Evolutionary conservation across 2,113 vertebrate species (phyloP).

Genomic region (Cyprinodon tularosa): DNA sequence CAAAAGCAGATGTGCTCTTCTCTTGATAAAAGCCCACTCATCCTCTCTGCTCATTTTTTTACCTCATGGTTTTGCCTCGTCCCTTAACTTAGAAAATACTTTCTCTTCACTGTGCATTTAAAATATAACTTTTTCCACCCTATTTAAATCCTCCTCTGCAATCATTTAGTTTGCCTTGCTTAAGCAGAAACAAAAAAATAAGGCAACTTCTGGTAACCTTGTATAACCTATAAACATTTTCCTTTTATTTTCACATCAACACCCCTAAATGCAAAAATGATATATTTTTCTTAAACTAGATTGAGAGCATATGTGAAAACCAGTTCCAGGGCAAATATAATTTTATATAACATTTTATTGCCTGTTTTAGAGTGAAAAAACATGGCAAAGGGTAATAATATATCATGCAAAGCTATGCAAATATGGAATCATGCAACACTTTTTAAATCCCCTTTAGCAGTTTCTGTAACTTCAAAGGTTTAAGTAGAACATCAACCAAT

Average conservation of each 20-base stretch:
- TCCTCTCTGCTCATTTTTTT: constrained; percentile 7
- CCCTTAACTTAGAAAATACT: constrained; percentile 1
- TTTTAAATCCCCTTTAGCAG: too few relatives aligned
- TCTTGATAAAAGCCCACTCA: constrained; percentile 18
- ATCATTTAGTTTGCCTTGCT: constrained; percentile 3
- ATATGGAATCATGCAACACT: too few relatives aligned
- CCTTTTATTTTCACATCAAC: background rate
- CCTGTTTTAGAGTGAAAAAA: constrained; percentile 19
- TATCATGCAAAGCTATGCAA: background rate
- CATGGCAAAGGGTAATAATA: too few relatives aligned
- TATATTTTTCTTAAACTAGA: background rate
- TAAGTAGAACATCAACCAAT: too few relatives aligned
- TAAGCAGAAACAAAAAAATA: constrained; percentile 1
- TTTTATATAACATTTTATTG: too few relatives aligned
- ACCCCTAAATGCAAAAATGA: background rate
- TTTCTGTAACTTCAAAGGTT: too few relatives aligned
- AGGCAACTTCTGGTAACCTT: background rate
- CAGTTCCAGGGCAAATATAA: background rate
- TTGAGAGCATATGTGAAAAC: background rate
- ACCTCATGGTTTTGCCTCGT: constrained; percentile 23
- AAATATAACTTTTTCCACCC: constrained; percentile 9
- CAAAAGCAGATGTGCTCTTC: constrained; percentile 29
- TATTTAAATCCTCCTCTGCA: constrained; percentile 6
- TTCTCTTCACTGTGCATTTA: constrained; percentile 2
- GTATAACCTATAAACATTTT: background rate